phyloP scores from a whole-genome alignment of 2,888 invertebrate genomes.

The Drosophila longiperda region DNA sequence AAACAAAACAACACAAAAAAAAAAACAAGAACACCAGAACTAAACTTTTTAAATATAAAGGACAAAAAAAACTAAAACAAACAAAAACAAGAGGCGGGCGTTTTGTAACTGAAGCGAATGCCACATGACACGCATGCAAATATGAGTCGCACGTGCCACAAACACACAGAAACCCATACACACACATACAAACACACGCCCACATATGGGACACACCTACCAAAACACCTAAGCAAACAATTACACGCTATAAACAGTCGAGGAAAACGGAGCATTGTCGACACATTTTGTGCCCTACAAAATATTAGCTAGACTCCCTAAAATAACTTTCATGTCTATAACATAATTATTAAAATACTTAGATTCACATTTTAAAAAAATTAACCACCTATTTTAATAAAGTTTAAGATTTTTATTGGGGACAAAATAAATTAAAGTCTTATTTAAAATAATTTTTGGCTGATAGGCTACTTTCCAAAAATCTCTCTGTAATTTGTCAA shows the following conservation, averaged over 20 bases:
- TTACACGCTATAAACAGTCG: conserved; percentile 66
- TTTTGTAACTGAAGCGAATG: conserved; percentile 71
- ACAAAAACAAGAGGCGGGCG: conserved; percentile 68
- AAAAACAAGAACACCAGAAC: conserved; percentile 38
- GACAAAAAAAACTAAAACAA: conserved; percentile 47
- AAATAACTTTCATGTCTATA: no score
- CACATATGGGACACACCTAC: conserved; percentile 52
- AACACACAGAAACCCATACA: conserved; percentile 45
- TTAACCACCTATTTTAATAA: not conserved
- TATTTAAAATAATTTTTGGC: not conserved
- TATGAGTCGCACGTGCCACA: conserved; percentile 76
- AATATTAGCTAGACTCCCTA: no score
- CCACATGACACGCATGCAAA: conserved; percentile 82
- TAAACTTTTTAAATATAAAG: conserved; percentile 49
- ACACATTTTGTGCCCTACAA: conserved; percentile 26
- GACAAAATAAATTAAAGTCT: accelerated
- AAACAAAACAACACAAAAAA: conserved; percentile 62
- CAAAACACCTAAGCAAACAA: conserved; percentile 74
- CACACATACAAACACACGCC: conserved; percentile 22
- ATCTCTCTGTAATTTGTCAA: not conserved
- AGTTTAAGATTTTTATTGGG: not conserved
- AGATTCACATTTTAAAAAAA: not conserved
- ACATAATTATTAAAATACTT: not conserved
- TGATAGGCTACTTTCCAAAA: not conserved
- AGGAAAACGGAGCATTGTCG: conserved; percentile 13